Conservation (phyloP, 2,888 invertebrate genomes). For the Agriopis aurantiaria region DNA sequence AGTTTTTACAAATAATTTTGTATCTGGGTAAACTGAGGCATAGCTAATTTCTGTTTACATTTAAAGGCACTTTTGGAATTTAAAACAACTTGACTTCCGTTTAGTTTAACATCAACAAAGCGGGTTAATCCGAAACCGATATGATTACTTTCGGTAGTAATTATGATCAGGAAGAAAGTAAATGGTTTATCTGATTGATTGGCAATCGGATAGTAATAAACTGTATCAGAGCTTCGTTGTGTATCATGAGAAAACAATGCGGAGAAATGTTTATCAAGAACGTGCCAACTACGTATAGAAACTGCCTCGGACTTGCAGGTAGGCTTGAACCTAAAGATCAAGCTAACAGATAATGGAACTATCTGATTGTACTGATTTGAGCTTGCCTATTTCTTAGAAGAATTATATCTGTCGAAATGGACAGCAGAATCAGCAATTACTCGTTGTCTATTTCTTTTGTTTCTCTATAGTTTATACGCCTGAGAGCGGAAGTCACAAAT, state of each 20-base stretch:
- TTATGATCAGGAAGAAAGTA: constrained; percentile 56
- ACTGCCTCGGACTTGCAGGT: background rate
- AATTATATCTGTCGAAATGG: constrained; percentile 37
- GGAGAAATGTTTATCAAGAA: constrained; percentile 39
- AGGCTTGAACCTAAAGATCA: constrained; percentile 1
- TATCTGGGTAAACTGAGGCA: constrained; percentile 44
- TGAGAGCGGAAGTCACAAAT: constrained; percentile 65
- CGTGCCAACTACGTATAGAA: constrained; percentile 16
- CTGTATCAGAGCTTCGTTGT: constrained; percentile 62
- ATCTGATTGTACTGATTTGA: constrained; percentile 26
- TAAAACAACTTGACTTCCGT: constrained; percentile 28
- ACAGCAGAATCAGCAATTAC: constrained; percentile 59
- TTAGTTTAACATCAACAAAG: constrained; percentile 22
- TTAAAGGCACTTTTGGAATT: constrained; percentile 27
- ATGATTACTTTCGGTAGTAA: constrained; percentile 35
- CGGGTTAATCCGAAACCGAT: constrained; percentile 33
- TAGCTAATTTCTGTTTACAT: constrained; percentile 40
- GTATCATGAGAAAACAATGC: constrained; percentile 47
- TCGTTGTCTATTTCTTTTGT: constrained; percentile 57
- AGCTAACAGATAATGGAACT: constrained; percentile 25
- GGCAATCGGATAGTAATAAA: constrained; percentile 60
- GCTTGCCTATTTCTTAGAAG: constrained; percentile 32
- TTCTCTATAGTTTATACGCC: constrained; percentile 58
- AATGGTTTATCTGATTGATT: constrained; percentile 58
- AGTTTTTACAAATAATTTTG: constrained; percentile 60